These are phyloP conservation scores for Moxostoma hubbsi DNA, from an alignment of 2,797 vertebrate species.

Conservation along the genomic window DNA sequence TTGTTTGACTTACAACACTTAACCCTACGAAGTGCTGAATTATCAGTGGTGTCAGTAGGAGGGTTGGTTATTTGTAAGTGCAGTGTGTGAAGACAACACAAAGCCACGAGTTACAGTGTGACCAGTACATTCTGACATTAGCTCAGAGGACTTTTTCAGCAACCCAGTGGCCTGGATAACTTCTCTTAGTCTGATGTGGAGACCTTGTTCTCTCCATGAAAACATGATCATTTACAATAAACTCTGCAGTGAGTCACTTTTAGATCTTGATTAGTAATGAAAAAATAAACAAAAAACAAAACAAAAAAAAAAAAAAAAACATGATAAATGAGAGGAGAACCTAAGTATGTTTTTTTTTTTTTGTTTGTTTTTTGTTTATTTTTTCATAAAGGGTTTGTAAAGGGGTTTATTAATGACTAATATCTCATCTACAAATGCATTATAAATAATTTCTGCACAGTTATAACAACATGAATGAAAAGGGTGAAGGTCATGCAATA, in stretches of 20 bases:
- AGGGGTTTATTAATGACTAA: too few species aligned
- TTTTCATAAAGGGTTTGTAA: too few species aligned
- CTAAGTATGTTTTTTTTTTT: too few species aligned
- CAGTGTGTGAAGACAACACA: slow-evolving; percentile 1
- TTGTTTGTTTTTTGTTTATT: too few species aligned
- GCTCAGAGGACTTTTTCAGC: neutral
- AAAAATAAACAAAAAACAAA: too few species aligned
- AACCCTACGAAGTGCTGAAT: slow-evolving; percentile 18
- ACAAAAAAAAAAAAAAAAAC: too few species aligned
- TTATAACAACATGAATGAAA: too few species aligned
- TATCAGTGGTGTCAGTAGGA: slow-evolving; percentile 20
- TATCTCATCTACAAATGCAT: too few species aligned
- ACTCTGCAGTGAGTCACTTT: neutral
- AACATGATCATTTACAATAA: neutral
- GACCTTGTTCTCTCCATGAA: neutral
- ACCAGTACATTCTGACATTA: slow-evolving; percentile 14
- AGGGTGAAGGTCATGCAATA: too few species aligned
- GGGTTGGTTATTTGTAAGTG: neutral
- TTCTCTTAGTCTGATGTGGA: neutral
- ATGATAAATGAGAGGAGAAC: too few species aligned
- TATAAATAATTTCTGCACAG: too few species aligned
- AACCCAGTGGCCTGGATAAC: slow-evolving; percentile 7
- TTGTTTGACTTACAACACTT: slow-evolving; percentile 28
- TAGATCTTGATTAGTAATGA: too few species aligned
- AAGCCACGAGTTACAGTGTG: neutral